Conservation (phyloP, 2,797 vertebrate genomes). For the Falco berigora region DNA sequence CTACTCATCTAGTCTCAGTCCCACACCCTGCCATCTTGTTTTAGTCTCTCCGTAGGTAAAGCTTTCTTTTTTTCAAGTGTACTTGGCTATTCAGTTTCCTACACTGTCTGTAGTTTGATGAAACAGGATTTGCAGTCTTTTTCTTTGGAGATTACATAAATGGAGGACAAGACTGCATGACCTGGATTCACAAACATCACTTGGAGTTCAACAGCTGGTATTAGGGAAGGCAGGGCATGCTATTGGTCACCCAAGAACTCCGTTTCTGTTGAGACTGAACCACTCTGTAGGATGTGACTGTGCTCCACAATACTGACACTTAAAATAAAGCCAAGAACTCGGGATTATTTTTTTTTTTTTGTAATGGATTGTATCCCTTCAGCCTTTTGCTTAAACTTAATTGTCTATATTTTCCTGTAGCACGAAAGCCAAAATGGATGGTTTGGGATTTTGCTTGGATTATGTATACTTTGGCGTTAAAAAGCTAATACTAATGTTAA, state of each 20-base stretch:
- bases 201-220: background rate
- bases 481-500: background rate
- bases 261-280: background rate
- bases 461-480: background rate
- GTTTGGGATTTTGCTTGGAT: background rate
- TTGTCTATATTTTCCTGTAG: background rate
- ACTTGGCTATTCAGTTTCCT: background rate
- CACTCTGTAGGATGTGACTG: background rate
- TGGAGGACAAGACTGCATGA: background rate
- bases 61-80: background rate
- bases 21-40: fast-evolving
- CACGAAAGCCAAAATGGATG: background rate
- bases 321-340: background rate
- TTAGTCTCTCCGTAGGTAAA: background rate
- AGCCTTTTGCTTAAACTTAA: background rate
- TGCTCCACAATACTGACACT: background rate
- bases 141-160: background rate
- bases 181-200: background rate
- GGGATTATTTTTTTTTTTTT: background rate
- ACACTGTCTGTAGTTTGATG: background rate
- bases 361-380: background rate
- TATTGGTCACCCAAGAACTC: background rate
- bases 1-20: background rate
- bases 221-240: background rate
- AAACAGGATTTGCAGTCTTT: background rate